Base-by-base conservation (phyloP, 2,888 invertebrate genomes). In the Dascillus cervinus region DNA sequence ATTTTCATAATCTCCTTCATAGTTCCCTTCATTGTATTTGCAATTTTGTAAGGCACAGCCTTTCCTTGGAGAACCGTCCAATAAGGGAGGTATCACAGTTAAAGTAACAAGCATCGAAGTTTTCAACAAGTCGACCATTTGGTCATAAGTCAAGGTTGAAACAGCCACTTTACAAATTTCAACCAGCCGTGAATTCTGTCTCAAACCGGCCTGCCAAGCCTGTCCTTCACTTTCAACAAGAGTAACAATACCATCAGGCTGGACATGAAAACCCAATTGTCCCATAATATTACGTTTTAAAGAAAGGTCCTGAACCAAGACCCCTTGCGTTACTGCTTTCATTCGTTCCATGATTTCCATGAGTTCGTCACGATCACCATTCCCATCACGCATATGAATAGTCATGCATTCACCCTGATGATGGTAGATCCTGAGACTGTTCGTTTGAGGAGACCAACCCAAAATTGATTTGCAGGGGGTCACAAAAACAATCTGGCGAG, bases 191-290 rank as follows among this genome's bases (percentile, higher is more conserved):
- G 87, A 87, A 36, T 91, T 91, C 59, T 89, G 88, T 25, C 87
- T 69, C 25, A 96, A 71, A n/a, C 94, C 95, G 2, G 89, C 86
- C 34, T 80, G 76, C 66, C 79, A 80, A 14, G 85, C 83, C 17
- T 70, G 67, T 13, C 77, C 79, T 58, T 73, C 67, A 49, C 70
- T 72, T 59, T 92, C 92, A n/a, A 94, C 91, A 53, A 91, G 85
- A 2, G 92, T 92, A 14, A 95, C 90, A 12, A 95, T 79, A 2
- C 95, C 95, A 62, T 92, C 92, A 9, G 87, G 86, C 55, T 91
- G 90, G 19, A 92, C 89, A 64, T 87, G 86, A 64, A 87, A 87
- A 8, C 90, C 92, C 26, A 94, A 73, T 58, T 91, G 91, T 8
- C 87, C 82, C 49, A 84, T 73, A 28, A 77, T 76, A 56, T 89